Conservation (phyloP, 2,113 vertebrate species). For the Otolemur garnettii region DNA sequence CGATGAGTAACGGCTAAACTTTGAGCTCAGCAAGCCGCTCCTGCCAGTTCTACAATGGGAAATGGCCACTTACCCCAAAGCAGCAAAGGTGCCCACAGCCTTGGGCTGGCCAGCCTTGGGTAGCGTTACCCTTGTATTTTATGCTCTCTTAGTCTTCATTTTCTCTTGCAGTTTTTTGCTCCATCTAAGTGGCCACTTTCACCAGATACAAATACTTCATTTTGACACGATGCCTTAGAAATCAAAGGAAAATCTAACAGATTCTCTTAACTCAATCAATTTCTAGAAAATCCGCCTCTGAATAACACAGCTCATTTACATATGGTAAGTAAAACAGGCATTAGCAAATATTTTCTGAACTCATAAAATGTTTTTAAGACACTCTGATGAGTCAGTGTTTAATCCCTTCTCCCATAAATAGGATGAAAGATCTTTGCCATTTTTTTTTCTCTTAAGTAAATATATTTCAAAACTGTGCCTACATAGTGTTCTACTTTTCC, state of each 20-base stretch:
- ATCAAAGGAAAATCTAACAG: constrained; percentile 50
- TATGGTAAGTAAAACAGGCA: constrained; percentile 71
- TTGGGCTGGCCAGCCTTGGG: background rate
- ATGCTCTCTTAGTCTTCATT: background rate
- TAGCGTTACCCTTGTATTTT: background rate
- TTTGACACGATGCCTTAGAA: constrained; percentile 13
- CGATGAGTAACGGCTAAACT: background rate
- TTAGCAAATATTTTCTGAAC: constrained; percentile 81
- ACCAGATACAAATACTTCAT: background rate
- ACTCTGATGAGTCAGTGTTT: constrained; percentile 78
- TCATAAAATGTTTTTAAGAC: constrained; percentile 80
- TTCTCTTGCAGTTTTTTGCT: constrained; percentile 4
- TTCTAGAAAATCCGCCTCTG: constrained; percentile 61
- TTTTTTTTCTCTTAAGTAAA: constrained; percentile 80
- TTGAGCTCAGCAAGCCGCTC: background rate
- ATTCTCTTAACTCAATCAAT: constrained; percentile 54
- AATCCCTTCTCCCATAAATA: constrained; percentile 79
- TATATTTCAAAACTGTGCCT: constrained; percentile 71
- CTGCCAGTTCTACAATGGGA: background rate
- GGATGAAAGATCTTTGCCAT: constrained; percentile 65
- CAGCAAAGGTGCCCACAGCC: background rate
- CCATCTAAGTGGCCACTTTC: background rate
- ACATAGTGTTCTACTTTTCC: background rate
- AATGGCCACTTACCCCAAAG: background rate
- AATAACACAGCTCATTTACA: constrained; percentile 72